These are phyloP conservation scores for Bothrops jararaca DNA, from an alignment of 2,113 vertebrate genomes.

Conservation along the genomic window DNA sequence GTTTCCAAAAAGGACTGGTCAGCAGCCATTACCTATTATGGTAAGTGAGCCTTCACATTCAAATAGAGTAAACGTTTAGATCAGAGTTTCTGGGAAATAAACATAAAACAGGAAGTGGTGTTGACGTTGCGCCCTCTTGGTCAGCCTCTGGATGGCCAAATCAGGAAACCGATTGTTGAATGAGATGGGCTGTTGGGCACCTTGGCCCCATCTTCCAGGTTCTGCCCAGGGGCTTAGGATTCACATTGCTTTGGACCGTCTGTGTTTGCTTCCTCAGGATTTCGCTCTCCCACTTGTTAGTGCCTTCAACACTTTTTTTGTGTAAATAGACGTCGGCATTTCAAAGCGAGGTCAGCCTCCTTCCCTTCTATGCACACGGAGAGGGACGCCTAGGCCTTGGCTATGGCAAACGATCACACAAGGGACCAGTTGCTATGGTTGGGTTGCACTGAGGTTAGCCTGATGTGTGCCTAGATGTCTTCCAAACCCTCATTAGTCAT, in stretches of 20 bases:
- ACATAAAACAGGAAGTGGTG: neutral
- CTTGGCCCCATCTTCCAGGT: neutral
- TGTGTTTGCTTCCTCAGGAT: conserved; percentile 51
- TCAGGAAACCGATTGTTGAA: neutral
- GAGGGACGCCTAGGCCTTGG: conserved; percentile 45
- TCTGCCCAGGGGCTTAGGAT: neutral
- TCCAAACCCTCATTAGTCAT: conserved; percentile 53
- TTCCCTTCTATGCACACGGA: conserved; percentile 8
- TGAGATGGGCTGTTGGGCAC: neutral
- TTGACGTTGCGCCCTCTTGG: too few relatives aligned
- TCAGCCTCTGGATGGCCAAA: neutral
- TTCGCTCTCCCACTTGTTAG: conserved; percentile 56
- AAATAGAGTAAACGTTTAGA: too few relatives aligned
- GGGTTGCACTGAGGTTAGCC: conserved; percentile 53
- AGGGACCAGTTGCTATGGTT: conserved; percentile 45
- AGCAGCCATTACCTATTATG: neutral
- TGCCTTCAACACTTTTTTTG: conserved; percentile 42
- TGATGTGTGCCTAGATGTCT: conserved; percentile 11
- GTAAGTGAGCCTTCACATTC: neutral
- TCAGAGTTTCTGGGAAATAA: neutral
- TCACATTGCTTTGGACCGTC: conserved; percentile 43
- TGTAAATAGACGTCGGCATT: conserved; percentile 54
- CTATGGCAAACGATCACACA: conserved; percentile 57
- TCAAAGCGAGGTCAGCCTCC: conserved; percentile 53
- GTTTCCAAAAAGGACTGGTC: neutral